Percentiles rank a stretch among this genome's conserved stretches.
phyloP scores from a whole-genome alignment of 1,140 invertebrate genomes.

The Hormaphis cornu region DNA sequence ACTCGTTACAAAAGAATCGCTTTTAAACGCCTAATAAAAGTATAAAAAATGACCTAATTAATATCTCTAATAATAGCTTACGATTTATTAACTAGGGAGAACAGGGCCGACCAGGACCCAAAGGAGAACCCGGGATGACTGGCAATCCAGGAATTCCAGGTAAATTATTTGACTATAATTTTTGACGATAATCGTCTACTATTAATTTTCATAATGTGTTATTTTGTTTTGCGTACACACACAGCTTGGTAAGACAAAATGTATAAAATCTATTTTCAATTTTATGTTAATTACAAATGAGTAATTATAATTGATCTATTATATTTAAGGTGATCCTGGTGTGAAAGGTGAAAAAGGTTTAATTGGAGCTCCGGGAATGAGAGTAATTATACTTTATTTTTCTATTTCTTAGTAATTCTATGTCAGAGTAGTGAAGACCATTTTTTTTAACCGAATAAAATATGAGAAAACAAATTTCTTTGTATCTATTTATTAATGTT shows the following conservation, averaged over 20 bases:
- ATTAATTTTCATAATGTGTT: neutral
- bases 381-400: conserved; percentile 8
- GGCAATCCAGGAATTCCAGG: conserved; percentile 21
- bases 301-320: neutral
- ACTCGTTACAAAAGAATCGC: too few species aligned
- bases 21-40: too few species aligned
- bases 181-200: neutral
- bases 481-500: too few species aligned
- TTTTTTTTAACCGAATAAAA: too few species aligned
- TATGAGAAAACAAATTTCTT: too few species aligned
- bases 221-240: neutral
- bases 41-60: too few species aligned
- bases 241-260: neutral
- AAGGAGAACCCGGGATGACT: conserved; percentile 28
- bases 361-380: conserved; percentile 42
- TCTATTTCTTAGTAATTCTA: neutral
- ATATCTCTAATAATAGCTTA: too few species aligned
- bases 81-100: neutral
- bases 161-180: neutral
- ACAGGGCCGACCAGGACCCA: neutral
- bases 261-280: neutral
- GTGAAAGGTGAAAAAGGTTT: conserved; percentile 45
- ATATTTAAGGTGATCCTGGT: conserved; percentile 45
- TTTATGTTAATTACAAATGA: too few species aligned
- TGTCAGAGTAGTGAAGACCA: neutral